Evolutionary conservation across 2,888 invertebrate species (phyloP).

Genomic region (Dione vanillae): DNA sequence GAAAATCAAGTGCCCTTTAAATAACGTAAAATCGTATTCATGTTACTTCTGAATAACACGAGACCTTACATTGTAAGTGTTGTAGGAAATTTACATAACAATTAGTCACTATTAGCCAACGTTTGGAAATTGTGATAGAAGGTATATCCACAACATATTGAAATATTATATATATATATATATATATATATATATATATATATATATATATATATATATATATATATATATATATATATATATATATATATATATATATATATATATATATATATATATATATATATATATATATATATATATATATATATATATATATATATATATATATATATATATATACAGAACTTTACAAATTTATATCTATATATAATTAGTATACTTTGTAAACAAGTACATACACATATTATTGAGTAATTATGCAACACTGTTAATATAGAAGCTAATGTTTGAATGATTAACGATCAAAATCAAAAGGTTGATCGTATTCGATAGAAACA

Average conservation of each 20-base stretch:
- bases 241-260: too few species aligned
- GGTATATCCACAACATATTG: too few species aligned
- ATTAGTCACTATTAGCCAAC: slow-evolving; percentile 40
- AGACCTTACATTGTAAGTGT: slow-evolving; percentile 25
- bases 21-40: slow-evolving; percentile 44
- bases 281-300: too few species aligned
- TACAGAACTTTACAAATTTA: neutral
- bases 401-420: slow-evolving; percentile 10
- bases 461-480: slow-evolving; percentile 60
- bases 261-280: too few species aligned
- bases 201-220: too few species aligned
- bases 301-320: neutral
- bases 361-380: neutral
- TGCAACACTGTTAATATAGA: slow-evolving; percentile 30
- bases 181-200: too few species aligned
- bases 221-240: too few species aligned
- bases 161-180: too few species aligned
- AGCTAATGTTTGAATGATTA: slow-evolving; percentile 46
- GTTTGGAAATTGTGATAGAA: slow-evolving; percentile 18
- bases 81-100: slow-evolving; percentile 41
- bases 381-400: neutral
- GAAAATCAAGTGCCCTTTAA: slow-evolving; percentile 44
- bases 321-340: too few species aligned
- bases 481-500: slow-evolving; percentile 61
- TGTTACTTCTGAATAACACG: slow-evolving; percentile 42